Conservation (phyloP, 2,113 vertebrate genomes). For the Hippoglossus stenolepis region DNA sequence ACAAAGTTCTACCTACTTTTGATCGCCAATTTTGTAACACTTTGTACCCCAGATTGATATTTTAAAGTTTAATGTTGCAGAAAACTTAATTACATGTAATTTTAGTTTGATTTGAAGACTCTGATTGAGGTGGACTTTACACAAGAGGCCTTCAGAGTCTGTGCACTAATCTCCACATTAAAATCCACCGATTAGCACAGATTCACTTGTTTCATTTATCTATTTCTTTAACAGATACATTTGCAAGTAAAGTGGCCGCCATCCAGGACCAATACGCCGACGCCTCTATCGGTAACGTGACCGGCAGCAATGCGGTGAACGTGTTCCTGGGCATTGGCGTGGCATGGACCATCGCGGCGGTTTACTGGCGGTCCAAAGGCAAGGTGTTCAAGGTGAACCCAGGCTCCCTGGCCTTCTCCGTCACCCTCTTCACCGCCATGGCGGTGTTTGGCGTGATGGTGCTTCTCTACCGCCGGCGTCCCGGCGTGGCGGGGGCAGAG, state of each 20-base stretch:
- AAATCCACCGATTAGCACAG: neutral
- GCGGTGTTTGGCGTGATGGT: constrained; percentile 76
- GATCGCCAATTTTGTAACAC: neutral
- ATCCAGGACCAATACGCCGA: constrained; percentile 89
- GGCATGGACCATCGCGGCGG: constrained; percentile 87
- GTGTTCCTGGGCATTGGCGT: constrained; percentile 89
- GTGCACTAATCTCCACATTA: neutral
- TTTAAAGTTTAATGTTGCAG: neutral
- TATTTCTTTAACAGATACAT: constrained; percentile 80
- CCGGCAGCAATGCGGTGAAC: constrained; percentile 88
- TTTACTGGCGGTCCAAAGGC: constrained; percentile 85
- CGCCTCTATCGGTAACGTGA: constrained; percentile 89
- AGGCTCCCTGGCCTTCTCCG: constrained; percentile 87
- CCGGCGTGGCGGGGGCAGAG: constrained; percentile 80
- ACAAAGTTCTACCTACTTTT: neutral
- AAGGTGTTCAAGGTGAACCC: constrained; percentile 82
- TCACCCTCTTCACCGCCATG: constrained; percentile 86
- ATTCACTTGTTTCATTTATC: neutral
- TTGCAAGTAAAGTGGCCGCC: constrained; percentile 88
- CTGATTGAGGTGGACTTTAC: no score
- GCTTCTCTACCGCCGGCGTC: constrained; percentile 85
- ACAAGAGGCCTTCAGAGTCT: no score
- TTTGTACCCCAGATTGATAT: neutral
- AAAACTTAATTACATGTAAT: no score
- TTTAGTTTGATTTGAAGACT: no score